Percentiles rank a stretch among this genome's conserved stretches.
phyloP scores from a whole-genome alignment of 2,888 invertebrate species.

The Tenthredo distinguenda region DNA sequence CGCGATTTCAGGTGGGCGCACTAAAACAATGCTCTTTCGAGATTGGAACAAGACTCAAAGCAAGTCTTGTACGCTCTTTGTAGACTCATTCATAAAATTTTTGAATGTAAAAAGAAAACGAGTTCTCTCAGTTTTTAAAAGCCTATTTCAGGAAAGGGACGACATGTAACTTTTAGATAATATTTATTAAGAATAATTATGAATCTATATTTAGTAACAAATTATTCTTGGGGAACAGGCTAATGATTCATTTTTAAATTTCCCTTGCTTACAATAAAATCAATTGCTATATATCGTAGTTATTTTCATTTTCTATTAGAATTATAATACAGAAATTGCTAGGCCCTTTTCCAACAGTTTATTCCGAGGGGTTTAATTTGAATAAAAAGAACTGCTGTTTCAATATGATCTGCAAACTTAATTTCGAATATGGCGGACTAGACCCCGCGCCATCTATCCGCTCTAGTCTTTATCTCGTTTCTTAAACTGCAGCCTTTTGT shows the following conservation, averaged over 20 bases:
- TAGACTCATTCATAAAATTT: background rate
- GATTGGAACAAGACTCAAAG: background rate
- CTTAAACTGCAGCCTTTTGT: background rate
- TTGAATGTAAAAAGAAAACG: background rate
- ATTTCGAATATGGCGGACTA: background rate
- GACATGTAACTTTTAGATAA: too few species aligned
- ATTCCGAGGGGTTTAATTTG: too few species aligned
- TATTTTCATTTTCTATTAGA: too few species aligned
- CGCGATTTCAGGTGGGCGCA: background rate
- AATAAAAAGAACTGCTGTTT: too few species aligned
- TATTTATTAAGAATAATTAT: too few species aligned
- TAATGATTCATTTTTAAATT: too few species aligned
- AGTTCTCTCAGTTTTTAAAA: background rate
- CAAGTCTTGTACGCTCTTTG: background rate
- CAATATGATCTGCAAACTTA: background rate
- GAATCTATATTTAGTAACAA: too few species aligned
- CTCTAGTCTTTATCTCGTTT: background rate
- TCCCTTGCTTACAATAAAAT: background rate
- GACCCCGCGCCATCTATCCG: constrained; percentile 16
- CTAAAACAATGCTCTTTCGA: background rate
- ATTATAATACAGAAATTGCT: too few species aligned
- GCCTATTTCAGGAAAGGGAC: too few species aligned
- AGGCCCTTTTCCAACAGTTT: too few species aligned
- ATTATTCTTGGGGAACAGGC: too few species aligned
- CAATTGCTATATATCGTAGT: background rate